Conservation (phyloP, 2,797 vertebrate species). For the Glyptemys insculpta region DNA sequence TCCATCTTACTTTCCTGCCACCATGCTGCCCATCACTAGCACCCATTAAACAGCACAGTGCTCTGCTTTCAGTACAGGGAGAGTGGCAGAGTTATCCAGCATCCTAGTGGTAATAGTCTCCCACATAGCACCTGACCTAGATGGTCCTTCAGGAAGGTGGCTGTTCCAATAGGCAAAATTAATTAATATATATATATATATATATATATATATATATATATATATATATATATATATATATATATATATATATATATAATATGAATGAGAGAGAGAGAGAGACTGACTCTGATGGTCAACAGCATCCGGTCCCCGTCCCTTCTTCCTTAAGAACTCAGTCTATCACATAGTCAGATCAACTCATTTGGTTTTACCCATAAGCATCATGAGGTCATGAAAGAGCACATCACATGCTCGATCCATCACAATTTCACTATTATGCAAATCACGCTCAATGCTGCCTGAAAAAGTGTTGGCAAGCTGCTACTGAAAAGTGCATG, state of each 20-base stretch:
- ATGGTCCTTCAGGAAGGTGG: background rate
- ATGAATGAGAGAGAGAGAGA: background rate
- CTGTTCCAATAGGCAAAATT: background rate
- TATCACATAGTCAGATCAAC: background rate
- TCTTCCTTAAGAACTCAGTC: conserved; percentile 41
- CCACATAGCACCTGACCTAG: background rate
- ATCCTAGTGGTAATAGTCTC: too few relatives aligned
- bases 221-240: background rate
- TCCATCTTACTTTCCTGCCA: background rate
- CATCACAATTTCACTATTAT: conserved; percentile 41
- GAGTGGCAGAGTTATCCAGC: background rate
- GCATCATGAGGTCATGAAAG: conserved; percentile 46
- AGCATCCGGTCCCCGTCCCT: background rate
- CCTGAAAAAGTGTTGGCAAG: conserved; percentile 12
- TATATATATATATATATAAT: background rate
- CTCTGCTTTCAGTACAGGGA: background rate
- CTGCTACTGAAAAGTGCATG: conserved; percentile 9
- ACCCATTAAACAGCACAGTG: too few relatives aligned
- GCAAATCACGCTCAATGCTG: conserved; percentile 41
- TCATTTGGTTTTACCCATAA: conserved; percentile 38
- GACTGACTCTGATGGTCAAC: background rate
- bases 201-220: background rate
- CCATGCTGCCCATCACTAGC: background rate
- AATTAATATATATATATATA: background rate
- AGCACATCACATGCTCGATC: background rate